Percentiles rank a stretch among this genome's conserved stretches.
Evolutionary conservation across 2,797 vertebrate species (phyloP).

Genomic region (Sebastes matsubarae): DNA sequence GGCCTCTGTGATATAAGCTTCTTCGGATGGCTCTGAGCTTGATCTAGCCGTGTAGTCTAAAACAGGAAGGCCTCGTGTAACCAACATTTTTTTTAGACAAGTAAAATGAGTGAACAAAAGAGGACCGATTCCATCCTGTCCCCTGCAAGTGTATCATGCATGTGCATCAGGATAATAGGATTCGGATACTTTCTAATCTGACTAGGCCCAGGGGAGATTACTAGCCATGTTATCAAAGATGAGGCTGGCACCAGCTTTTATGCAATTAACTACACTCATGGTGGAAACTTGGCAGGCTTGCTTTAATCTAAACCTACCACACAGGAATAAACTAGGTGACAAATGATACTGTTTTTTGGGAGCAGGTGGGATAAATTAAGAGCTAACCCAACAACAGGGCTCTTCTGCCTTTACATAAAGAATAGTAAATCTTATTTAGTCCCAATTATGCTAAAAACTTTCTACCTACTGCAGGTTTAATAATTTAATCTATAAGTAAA

Average conservation of each 20-base stretch:
- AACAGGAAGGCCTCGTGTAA: constrained; percentile 47
- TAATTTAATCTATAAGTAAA: too few relatives aligned
- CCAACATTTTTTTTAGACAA: constrained; percentile 8
- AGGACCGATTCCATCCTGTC: constrained; percentile 25
- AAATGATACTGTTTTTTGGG: constrained; percentile 41
- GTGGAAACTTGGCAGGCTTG: constrained; percentile 53
- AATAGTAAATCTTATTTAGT: background rate
- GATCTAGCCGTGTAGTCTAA: constrained; percentile 24
- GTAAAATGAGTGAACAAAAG: constrained; percentile 22
- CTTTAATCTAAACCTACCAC: constrained; percentile 41
- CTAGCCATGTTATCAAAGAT: constrained; percentile 56
- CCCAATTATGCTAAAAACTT: accelerated
- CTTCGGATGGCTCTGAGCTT: constrained; percentile 32
- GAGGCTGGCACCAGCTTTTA: constrained; percentile 22
- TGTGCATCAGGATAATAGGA: constrained; percentile 59
- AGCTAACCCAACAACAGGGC: background rate
- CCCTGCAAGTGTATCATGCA: constrained; percentile 23
- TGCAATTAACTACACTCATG: constrained; percentile 26
- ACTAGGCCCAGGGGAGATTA: constrained; percentile 48
- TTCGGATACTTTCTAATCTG: constrained; percentile 67
- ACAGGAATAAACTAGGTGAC: constrained; percentile 31
- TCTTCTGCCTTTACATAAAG: background rate
- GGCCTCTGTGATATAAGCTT: constrained; percentile 21
- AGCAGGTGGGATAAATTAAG: constrained; percentile 26
- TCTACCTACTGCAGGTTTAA: too few relatives aligned